Base-by-base conservation (phyloP, 1,140 invertebrate species). In the Parasteatoda tepidariorum region DNA sequence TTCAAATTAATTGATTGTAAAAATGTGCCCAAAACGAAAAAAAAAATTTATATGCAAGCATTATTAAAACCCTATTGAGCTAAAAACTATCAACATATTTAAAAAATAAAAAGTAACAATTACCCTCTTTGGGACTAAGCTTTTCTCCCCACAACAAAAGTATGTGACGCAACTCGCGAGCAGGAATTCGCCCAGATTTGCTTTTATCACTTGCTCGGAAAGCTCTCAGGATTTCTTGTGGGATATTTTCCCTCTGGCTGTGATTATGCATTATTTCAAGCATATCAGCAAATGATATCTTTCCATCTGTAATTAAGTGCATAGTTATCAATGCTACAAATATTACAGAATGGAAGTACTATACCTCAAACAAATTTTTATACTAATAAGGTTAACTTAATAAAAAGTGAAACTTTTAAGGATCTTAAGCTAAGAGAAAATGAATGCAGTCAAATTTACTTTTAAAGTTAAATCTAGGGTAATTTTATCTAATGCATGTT, bases 251-350 rank as follows among this genome's bases (percentile, higher is more conserved):
- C 3, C 93, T 93, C 88, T 90, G 92, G 87, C 88, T 96, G 88
- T 98, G 97, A 84, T 94, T 92, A 89, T 98, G 96, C 95, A 98
- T 96, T 2, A 97, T 94, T 88, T 98, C 97, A 9, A 99, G 89
- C 87, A 99, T 98, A 87, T 97, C 96, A 0, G 97, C 95, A 90
- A 99, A 99, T 2, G 95, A 94, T 93, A 99, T 96, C 89, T 95
- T 96, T 3, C 95, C 95, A 88, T 93, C 95, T 92, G 91, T 30
- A 82, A 81, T 66, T 68, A 68, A 79, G 76, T 68, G 73, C 62
- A 68, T 22, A 70, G 68, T 26, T 55, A 54, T 79, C 62, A 79
- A 57, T 68, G 62, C 41, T 57, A 33, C 59, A 84, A 81, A 87
- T 75, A 71, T 57, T n/a, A 62, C 59, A 62, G 34, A 22, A 38